Evolutionary conservation across 92 coral and sea anemone species (phyloP), one percentile per base, ranked within the genome.

Genomic region (Nematostella vectensis): DNA sequence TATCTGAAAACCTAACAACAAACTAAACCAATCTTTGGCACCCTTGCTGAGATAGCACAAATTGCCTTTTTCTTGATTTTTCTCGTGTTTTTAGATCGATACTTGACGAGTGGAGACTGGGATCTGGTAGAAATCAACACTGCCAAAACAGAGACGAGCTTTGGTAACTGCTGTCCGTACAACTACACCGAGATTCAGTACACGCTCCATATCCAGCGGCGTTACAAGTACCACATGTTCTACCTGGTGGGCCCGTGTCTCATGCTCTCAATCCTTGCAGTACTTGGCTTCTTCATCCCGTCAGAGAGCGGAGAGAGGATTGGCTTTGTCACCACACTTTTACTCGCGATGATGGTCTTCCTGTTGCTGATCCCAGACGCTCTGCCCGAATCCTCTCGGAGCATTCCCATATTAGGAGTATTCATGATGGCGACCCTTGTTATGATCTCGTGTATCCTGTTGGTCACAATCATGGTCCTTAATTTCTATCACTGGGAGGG

Each of bases 221-320:
- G 62, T 8, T 59, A 67, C 2, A 57, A 70, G 33, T 85, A 75
- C 61, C 71, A 65, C 37, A 25, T 76, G 48, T 75, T 80, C 59
- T 80, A 85, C 33, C 67, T 85, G 0, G 63, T 72, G 33, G 51
- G 59, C 15, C 94, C 94, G 2, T 74, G 83, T 29, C 29, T 58
- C 18, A 50, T 74, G 1, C 86, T 84, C 0, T 56, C 80, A 36
- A 1, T 65, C 39, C 33, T 84, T 25, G 60, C 94, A 1, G 63
- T 84, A n/a, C 24, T 62, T 16, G 73, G 87, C 42, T 84, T 84
- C 76, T 72, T 61, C 22, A 71, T 84, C 54, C 94, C 85, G 49
- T 65, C 81, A 29, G 80, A 84, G 54, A 79, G 87, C 49, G 94
- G 94, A 31, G 94, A 84, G 44, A 76, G 94, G 62, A 62, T 84